Percentiles rank a stretch among this genome's conserved stretches.
Evolutionary conservation across 1,140 invertebrate species (phyloP).

Genomic region (Maconellicoccus hirsutus): DNA sequence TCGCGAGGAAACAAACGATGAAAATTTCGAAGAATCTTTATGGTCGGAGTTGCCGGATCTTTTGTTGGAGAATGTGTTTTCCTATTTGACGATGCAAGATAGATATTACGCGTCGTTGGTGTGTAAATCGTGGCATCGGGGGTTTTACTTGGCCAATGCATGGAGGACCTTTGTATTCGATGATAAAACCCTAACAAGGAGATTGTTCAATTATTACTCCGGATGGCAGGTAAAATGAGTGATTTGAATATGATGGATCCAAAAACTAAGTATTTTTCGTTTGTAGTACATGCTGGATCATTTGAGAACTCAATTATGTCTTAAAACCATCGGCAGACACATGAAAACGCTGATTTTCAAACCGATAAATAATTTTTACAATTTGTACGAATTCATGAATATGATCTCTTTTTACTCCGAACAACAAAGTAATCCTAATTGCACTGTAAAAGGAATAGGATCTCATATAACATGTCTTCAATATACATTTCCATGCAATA

Average conservation of each 20-base stretch:
- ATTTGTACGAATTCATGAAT: conserved; percentile 74
- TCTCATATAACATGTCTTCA: conserved; percentile 48
- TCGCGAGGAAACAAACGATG: background rate
- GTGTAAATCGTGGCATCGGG: conserved; percentile 52
- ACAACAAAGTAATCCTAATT: conserved; percentile 32
- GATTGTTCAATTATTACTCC: conserved; percentile 68
- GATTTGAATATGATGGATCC: background rate
- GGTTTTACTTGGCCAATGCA: conserved; percentile 59
- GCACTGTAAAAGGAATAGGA: conserved; percentile 39
- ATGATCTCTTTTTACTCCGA: conserved; percentile 62
- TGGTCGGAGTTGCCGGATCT: conserved; percentile 65
- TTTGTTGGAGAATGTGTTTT: conserved; percentile 63
- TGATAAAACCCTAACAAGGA: conserved; percentile 58
- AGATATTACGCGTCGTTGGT: conserved; percentile 61
- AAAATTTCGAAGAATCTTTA: background rate
- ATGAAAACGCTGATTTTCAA: conserved; percentile 55
- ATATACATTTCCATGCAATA: conserved; percentile 71
- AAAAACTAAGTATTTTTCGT: background rate
- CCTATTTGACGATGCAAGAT: conserved; percentile 49
- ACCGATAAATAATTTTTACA: conserved; percentile 68
- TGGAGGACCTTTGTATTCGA: conserved; percentile 61
- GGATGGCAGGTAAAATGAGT: conserved; percentile 63
- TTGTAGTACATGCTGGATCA: conserved; percentile 60
- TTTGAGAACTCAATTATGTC: conserved; percentile 55
- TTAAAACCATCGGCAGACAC: conserved; percentile 54